phyloP scores from a whole-genome alignment of 1,140 invertebrate species.

The Gyrodactylus salaris region DNA sequence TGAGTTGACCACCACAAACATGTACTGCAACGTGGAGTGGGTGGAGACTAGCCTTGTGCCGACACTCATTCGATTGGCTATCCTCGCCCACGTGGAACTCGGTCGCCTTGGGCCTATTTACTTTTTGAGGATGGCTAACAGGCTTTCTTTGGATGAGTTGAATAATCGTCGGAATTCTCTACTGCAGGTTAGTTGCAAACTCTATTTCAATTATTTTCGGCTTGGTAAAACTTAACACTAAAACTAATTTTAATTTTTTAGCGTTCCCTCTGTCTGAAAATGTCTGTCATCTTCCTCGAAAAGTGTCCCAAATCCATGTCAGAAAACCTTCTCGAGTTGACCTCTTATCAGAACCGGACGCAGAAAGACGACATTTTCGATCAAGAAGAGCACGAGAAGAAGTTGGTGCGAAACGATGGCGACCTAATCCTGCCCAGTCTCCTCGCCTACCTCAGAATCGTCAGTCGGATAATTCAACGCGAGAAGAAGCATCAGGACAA shows the following conservation, averaged over 20 bases:
- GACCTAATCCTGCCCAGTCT: background rate
- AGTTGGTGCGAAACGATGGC: too few species aligned
- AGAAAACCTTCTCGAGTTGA: background rate
- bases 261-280: background rate
- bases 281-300: background rate
- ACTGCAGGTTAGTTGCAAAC: too few species aligned
- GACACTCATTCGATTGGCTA: background rate
- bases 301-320: background rate
- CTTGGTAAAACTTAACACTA: too few species aligned
- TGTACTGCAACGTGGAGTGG: background rate
- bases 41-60: background rate
- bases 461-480: background rate
- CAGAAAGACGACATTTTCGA: background rate
- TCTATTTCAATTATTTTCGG: too few species aligned
- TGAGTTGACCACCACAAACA: background rate
- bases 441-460: background rate
- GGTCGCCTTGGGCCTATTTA: background rate
- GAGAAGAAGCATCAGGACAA: background rate
- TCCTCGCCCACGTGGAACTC: background rate
- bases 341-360: background rate
- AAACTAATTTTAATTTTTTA: too few species aligned
- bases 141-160: background rate
- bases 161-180: background rate
- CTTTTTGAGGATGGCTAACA: background rate
- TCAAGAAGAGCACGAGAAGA: background rate